Percentiles rank a stretch among this genome's conserved stretches.
Evolutionary conservation across 2,888 invertebrate species (phyloP).

Genomic region (Ochlodes sylvanus): DNA sequence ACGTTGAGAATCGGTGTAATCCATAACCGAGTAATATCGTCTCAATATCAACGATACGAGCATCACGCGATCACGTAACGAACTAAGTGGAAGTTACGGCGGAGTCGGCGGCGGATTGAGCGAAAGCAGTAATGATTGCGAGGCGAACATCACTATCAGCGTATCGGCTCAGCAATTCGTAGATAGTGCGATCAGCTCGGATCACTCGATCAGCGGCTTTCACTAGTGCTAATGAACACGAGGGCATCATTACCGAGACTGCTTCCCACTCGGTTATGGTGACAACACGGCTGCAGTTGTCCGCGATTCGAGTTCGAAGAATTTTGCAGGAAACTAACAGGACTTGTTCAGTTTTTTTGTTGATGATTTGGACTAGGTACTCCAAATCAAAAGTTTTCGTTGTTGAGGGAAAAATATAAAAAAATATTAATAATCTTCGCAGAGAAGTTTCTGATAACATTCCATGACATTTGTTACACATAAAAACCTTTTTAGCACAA

Average conservation of each 20-base stretch:
- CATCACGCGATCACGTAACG: conserved; percentile 6
- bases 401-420: too few species aligned
- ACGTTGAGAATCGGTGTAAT: neutral
- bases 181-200: conserved; percentile 25
- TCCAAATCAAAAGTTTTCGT: too few species aligned
- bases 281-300: neutral
- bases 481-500: too few species aligned
- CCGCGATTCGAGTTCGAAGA: neutral
- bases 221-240: conserved; percentile 26
- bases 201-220: conserved; percentile 15
- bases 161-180: conserved; percentile 18
- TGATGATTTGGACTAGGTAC: too few species aligned
- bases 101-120: conserved; percentile 2
- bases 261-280: conserved; percentile 7
- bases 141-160: conserved; percentile 5
- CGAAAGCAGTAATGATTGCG: conserved; percentile 23
- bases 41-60: neutral
- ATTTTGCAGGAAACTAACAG: too few species aligned
- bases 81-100: conserved; percentile 4
- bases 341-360: too few species aligned
- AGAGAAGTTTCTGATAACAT: too few species aligned
- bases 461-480: too few species aligned
- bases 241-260: conserved; percentile 10
- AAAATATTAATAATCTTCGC: too few species aligned
- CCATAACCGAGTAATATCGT: neutral